Conservation (phyloP, 2,797 vertebrate genomes). For the Characodon lateralis region DNA sequence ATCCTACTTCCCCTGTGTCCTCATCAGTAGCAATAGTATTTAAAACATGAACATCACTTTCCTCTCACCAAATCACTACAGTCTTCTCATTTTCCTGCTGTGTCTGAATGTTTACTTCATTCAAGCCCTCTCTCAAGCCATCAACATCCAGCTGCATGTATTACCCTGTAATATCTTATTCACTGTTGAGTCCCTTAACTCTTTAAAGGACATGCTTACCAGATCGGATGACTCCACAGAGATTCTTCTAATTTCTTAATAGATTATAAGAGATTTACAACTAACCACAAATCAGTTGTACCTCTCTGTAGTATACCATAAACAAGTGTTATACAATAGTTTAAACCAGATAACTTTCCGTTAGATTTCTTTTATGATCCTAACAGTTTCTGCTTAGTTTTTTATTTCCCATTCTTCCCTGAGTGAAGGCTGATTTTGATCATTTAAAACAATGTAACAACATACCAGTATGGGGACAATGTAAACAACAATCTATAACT, state of each 20-base stretch:
- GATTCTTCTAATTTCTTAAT: constrained; percentile 70
- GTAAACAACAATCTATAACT: no score
- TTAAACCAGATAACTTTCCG: constrained; percentile 12
- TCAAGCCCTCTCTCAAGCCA: constrained; percentile 13
- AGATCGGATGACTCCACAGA: constrained; percentile 57
- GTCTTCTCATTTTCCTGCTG: constrained; percentile 14
- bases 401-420: constrained; percentile 6
- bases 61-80: constrained; percentile 5
- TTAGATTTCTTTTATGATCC: neutral
- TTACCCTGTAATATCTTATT: constrained; percentile 37
- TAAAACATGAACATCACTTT: constrained; percentile 18
- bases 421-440: constrained; percentile 25
- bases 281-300: constrained; percentile 51
- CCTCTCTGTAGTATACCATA: constrained; percentile 54
- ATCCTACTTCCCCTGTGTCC: constrained; percentile 4
- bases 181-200: constrained; percentile 32
- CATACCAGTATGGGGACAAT: neutral
- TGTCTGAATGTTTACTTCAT: constrained; percentile 30
- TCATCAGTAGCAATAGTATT: neutral
- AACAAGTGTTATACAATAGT: constrained; percentile 19
- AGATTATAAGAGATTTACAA: constrained; percentile 41
- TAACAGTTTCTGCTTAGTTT: neutral
- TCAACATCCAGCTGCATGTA: constrained; percentile 24
- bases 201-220: constrained; percentile 41
- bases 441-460: neutral